These are phyloP conservation scores for Corythucha ciliata DNA, from an alignment of 2,888 invertebrate genomes.

Conservation along the genomic window DNA sequence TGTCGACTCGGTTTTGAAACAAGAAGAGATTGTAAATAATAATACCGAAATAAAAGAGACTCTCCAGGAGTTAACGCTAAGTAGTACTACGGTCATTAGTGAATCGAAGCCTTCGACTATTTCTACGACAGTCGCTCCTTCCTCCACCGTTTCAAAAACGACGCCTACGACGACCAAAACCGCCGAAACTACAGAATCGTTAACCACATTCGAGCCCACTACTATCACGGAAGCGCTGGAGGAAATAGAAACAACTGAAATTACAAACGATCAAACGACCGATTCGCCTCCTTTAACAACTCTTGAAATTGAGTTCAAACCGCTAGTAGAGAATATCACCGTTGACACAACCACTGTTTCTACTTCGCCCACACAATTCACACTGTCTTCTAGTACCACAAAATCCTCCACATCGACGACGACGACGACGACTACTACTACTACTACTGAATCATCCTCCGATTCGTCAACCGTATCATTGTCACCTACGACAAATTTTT, in stretches of 20 bases:
- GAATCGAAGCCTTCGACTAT: not conserved
- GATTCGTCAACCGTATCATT: not conserved
- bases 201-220: too few species aligned
- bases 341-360: too few species aligned
- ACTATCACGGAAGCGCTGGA: not conserved
- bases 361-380: too few species aligned
- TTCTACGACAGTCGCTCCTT: not conserved
- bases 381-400: constrained; percentile 6
- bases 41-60: too few species aligned
- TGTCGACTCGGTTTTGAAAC: too few species aligned
- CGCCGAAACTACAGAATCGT: too few species aligned
- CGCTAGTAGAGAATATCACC: not conserved
- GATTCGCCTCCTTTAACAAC: not conserved
- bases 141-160: too few species aligned
- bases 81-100: too few species aligned
- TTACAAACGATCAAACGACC: not conserved
- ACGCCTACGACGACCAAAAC: too few species aligned
- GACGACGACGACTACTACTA: constrained; percentile 7
- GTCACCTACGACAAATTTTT: constrained; percentile 11
- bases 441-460: not conserved
- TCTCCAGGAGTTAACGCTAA: too few species aligned
- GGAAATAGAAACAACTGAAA: not conserved
- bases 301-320: not conserved
- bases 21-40: too few species aligned
- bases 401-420: constrained; percentile 3